Evolutionary conservation across 2,888 invertebrate genomes (phyloP), one percentile per base, ranked within the genome.

Genomic region (Encarsia formosa): DNA sequence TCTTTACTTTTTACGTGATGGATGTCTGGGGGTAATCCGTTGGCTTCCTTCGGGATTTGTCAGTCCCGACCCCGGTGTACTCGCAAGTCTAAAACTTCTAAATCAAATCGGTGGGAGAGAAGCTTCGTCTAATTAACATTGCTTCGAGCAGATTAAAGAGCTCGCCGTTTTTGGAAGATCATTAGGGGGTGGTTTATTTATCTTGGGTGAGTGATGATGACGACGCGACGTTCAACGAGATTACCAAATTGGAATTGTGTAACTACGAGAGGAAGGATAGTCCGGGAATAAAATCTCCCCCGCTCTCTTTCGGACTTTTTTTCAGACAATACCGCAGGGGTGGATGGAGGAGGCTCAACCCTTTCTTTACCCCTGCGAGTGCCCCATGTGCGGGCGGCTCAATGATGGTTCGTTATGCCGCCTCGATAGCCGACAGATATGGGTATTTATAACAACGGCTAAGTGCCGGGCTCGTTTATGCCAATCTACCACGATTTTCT

Each of bases 51-150:
- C 62, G 66, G 68, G 71, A 71, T 72, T 73, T 69, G 64, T 35
- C 24, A 23, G n/a, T n/a, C 49, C n/a, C 4, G 20, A 16, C 6
- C 23, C 31, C 19, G 18, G 16, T 13, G 16, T 41, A 4, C n/a
- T 18, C 24, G 31, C 61, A 60, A 56, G 61, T 58, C 66, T 65
- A 67, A 70, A 71, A 68, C 67, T 69, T 69, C 65, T 68, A 68
- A 71, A 72, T 71, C 71, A 65, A 69, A 71, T 69, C 8, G 61
- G 39, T 42, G 53, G 55, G 58, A 57, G 63, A 66, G 65, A 65
- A 67, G 63, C 59, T 49, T 59, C 61, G 64, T 68, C 73, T 73
- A 73, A 73, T 73, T 73, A 73, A 72, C 73, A 73, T 72, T 71
- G 69, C 69, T 71, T 73, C 68, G 67, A 64, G 65, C 60, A 64